Percentiles rank a stretch among this genome's conserved stretches.
These are phyloP conservation scores for Drosophila pectinifera DNA, from an alignment of 1,140 invertebrate genomes.

Conservation along the genomic window DNA sequence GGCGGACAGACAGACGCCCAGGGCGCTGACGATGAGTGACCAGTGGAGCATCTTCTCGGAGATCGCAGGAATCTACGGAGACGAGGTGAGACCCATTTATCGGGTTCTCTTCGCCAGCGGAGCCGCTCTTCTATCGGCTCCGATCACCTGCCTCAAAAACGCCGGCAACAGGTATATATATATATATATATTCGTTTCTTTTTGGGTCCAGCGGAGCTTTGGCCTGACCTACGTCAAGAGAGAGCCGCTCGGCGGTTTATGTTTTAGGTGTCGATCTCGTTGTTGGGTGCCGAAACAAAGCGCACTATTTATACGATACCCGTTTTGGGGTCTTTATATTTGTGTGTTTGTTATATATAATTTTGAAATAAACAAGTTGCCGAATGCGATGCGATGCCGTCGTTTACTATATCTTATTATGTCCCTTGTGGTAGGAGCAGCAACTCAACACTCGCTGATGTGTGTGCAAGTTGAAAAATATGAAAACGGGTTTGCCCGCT, in stretches of 20 bases:
- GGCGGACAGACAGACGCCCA: constrained; percentile 76
- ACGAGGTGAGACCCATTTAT: constrained; percentile 32
- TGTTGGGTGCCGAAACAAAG: constrained; percentile 72
- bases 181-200: constrained; percentile 2
- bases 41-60: constrained; percentile 68
- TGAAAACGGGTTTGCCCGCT: constrained; percentile 66
- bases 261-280: constrained; percentile 36
- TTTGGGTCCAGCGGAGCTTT: constrained; percentile 21
- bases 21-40: constrained; percentile 69
- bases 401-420: constrained; percentile 76
- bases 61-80: constrained; percentile 2
- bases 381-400: constrained; percentile 69
- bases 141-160: constrained; percentile 31
- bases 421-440: constrained; percentile 67
- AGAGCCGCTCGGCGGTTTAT: constrained; percentile 15
- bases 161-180: constrained; percentile 30
- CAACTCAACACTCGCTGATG: constrained; percentile 1
- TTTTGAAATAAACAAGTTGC: constrained; percentile 84
- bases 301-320: constrained; percentile 80
- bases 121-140: constrained; percentile 1
- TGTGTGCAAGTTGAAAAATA: constrained; percentile 41
- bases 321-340: constrained; percentile 65
- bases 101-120: not conserved
- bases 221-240: constrained; percentile 76
- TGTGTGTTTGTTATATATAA: constrained; percentile 68